Conservation (phyloP, 2,888 invertebrate species). For the Chymomyza fuscimana region DNA sequence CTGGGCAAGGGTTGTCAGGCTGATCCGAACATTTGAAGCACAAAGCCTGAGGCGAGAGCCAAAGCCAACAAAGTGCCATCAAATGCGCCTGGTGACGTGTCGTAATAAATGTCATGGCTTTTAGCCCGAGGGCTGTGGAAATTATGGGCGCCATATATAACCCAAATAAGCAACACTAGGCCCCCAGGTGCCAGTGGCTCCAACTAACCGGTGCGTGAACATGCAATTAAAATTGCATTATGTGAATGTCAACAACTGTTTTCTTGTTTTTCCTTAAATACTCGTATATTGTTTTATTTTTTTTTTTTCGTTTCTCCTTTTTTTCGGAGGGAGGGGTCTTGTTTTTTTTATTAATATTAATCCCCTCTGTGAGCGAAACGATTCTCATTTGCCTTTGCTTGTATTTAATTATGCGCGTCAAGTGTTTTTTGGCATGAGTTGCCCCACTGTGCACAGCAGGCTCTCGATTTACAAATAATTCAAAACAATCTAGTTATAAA, state of each 20-base stretch:
- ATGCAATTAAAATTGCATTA: conserved; percentile 61
- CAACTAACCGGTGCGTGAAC: conserved; percentile 23
- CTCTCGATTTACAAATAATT: neutral
- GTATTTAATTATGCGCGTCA: neutral
- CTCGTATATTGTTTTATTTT: neutral
- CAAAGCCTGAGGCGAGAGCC: neutral
- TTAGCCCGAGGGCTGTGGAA: conserved; percentile 17
- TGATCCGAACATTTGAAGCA: neutral
- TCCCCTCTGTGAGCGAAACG: neutral
- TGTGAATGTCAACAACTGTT: conserved; percentile 28
- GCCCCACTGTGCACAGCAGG: neutral
- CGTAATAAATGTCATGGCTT: conserved; percentile 43
- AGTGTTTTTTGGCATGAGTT: neutral
- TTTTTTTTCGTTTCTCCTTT: neutral
- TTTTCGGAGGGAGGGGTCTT: too few species aligned
- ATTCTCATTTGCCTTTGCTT: neutral
- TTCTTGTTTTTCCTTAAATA: conserved; percentile 13
- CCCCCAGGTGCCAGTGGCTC: conserved; percentile 12
- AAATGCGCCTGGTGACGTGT: conserved; percentile 3
- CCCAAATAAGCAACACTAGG: conserved; percentile 14
- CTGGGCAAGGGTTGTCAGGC: conserved; percentile 16
- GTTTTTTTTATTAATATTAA: neutral
- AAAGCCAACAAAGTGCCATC: conserved; percentile 5
- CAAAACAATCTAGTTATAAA: neutral
- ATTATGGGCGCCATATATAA: conserved; percentile 36